Evolutionary conservation across 2,888 invertebrate species (phyloP).

Genomic region (Acanthosepion pharaonis): DNA sequence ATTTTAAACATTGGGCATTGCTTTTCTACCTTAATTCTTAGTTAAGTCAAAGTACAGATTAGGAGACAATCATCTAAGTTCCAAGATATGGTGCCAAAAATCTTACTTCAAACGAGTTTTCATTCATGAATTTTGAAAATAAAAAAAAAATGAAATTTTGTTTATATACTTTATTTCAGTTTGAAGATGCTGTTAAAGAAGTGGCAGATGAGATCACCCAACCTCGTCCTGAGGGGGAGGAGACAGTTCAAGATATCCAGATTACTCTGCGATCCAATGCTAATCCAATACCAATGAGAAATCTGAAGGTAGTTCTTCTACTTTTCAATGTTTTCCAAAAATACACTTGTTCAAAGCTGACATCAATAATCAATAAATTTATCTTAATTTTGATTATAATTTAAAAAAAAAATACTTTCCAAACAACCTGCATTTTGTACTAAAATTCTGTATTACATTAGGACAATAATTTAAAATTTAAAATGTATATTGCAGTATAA

Average conservation of each 20-base stretch:
- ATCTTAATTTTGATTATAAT: not conserved
- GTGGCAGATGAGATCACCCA: constrained; percentile 94
- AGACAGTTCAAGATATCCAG: constrained; percentile 93
- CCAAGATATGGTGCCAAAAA: too few relatives aligned
- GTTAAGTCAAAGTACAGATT: too few relatives aligned
- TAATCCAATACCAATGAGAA: constrained; percentile 86
- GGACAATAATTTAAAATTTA: too few relatives aligned
- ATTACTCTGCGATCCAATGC: constrained; percentile 88
- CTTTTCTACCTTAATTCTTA: too few relatives aligned
- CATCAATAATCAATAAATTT: not conserved
- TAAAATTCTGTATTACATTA: too few relatives aligned
- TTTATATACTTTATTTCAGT: constrained; percentile 73
- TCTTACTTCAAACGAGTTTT: too few relatives aligned
- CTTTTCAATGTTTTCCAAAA: not conserved
- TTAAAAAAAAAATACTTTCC: too few relatives aligned
- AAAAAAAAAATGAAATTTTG: not conserved
- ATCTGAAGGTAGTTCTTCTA: constrained; percentile 82
- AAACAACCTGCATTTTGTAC: too few relatives aligned
- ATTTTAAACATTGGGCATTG: too few relatives aligned
- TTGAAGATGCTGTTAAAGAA: constrained; percentile 97
- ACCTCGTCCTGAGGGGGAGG: constrained; percentile 92
- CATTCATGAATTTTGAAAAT: not conserved
- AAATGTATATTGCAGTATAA: too few relatives aligned
- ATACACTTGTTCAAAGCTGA: not conserved
- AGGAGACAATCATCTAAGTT: too few relatives aligned